A percentile compares a stretch with the other conserved stretches of the same genome.
Evolutionary conservation across 2,888 invertebrate genomes (phyloP).

Genomic region (Pammene aurita): DNA sequence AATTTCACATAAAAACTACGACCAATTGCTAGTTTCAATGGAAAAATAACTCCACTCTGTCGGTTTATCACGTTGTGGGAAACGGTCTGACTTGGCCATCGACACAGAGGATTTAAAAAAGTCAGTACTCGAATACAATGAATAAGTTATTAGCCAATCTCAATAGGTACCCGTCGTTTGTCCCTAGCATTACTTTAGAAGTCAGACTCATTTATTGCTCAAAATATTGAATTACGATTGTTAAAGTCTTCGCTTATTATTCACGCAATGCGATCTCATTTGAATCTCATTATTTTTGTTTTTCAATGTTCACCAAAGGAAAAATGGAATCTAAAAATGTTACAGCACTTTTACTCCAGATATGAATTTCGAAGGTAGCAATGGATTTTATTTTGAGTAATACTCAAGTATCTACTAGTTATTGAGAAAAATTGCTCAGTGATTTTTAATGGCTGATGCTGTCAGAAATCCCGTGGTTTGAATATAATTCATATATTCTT

Average conservation of each 20-base stretch:
- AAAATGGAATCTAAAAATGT: conserved; percentile 21
- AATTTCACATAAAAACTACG: too few species aligned
- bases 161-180: conserved; percentile 30
- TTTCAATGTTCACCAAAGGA: conserved; percentile 28
- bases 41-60: too few species aligned
- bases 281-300: conserved; percentile 41
- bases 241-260: conserved; percentile 34
- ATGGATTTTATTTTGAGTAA: too few species aligned
- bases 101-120: conserved; percentile 16
- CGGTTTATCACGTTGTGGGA: too few species aligned
- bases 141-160: conserved; percentile 38
- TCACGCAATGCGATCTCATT: conserved; percentile 40
- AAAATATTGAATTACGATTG: conserved; percentile 39
- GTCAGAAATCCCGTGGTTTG: too few species aligned
- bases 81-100: not conserved
- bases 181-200: conserved; percentile 26
- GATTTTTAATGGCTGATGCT: too few species aligned
- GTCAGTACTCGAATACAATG: conserved; percentile 30
- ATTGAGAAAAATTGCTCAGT: too few species aligned
- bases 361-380: conserved; percentile 11
- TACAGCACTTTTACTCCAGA: conserved; percentile 20
- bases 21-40: too few species aligned
- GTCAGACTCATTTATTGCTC: conserved; percentile 32
- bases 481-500: too few species aligned
- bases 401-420: too few species aligned